phyloP scores from a whole-genome alignment of 2,797 vertebrate species.

The Acipenser oxyrinchus region DNA sequence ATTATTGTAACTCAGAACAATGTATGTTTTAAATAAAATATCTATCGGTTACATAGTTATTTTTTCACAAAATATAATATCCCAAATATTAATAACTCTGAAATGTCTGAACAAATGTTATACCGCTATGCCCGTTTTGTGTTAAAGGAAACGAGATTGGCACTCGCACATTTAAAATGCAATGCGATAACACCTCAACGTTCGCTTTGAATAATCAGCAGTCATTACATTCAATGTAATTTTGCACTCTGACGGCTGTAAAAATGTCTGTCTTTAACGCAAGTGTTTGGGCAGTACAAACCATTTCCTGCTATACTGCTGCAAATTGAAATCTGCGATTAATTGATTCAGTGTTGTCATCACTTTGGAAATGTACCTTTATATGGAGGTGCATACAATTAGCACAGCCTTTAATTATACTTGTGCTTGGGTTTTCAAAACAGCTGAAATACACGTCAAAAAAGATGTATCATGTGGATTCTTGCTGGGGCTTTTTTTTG shows the following conservation, averaged over 20 bases:
- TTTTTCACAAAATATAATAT: no score
- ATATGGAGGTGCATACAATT: not conserved
- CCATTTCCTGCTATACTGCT: not conserved
- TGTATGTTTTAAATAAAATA: no score
- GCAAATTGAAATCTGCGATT: not conserved
- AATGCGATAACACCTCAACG: not conserved
- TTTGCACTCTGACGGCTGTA: not conserved
- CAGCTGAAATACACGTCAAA: no score
- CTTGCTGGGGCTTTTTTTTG: no score
- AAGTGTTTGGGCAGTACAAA: not conserved
- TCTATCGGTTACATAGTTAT: no score
- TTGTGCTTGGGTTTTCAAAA: not conserved
- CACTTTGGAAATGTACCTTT: not conserved
- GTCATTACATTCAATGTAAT: not conserved
- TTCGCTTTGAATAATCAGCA: constrained; percentile 1
- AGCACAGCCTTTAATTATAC: not conserved
- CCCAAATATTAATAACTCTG: no score
- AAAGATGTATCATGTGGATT: no score
- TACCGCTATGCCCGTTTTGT: no score
- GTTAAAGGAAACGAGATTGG: no score
- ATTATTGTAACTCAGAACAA: no score
- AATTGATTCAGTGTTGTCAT: constrained; percentile 1
- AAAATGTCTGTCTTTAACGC: not conserved
- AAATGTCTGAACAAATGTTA: no score
- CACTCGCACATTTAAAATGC: not conserved